Evolutionary conservation across 2,113 vertebrate species (phyloP).

Genomic region (Chroicocephalus ridibundus): DNA sequence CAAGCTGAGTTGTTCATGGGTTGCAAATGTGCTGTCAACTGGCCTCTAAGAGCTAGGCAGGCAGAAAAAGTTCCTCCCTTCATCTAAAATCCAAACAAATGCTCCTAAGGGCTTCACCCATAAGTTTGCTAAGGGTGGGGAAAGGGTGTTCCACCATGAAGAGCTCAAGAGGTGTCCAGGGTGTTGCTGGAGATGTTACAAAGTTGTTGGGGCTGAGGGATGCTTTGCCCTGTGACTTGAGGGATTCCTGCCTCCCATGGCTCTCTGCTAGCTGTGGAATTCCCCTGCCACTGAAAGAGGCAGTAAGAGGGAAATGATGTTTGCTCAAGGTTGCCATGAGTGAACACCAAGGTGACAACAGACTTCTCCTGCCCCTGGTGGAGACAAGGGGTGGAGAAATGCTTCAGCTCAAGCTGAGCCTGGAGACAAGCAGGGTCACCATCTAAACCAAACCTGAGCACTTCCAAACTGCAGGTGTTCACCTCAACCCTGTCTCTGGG

Average conservation of each 20-base stretch:
- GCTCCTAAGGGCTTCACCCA: not conserved
- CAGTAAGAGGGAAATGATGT: not conserved
- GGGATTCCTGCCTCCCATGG: not conserved
- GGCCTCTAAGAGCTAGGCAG: not conserved
- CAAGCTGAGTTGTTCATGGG: not conserved
- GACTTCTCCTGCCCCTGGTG: not conserved
- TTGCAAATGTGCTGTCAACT: not conserved
- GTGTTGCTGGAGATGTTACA: not conserved
- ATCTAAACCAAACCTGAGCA: not conserved
- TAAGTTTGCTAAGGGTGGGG: no score
- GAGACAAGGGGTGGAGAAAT: not conserved
- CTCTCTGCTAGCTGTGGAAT: not conserved
- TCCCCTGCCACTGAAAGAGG: fast-evolving
- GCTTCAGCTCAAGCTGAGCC: not conserved
- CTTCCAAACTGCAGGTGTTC: not conserved
- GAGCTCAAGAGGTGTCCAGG: not conserved
- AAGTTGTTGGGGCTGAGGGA: not conserved
- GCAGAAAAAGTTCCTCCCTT: not conserved
- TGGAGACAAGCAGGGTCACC: not conserved
- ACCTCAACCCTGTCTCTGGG: not conserved
- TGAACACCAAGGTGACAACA: not conserved
- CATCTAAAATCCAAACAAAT: not conserved
- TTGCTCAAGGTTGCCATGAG: not conserved
- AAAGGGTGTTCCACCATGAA: fast-evolving
- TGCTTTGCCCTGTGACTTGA: not conserved